Base-by-base conservation (phyloP, 1,140 invertebrate genomes). In the Hypsibius dujardini region DNA sequence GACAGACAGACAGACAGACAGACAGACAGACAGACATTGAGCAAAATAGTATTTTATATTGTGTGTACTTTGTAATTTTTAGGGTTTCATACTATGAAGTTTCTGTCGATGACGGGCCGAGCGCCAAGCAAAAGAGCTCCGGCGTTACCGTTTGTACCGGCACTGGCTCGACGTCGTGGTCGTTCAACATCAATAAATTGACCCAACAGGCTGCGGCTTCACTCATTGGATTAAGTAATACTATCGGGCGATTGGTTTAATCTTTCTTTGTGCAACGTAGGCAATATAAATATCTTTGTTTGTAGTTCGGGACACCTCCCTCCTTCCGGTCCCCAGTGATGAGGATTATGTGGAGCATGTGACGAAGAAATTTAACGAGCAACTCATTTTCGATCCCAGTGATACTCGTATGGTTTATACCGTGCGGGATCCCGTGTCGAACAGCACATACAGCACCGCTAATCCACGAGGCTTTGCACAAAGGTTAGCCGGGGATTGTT, bases 121-220 rank as follows among this genome's bases (percentile, higher is more conserved):
- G 84, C 74, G 85, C 87, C 50, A 92, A 91, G 80, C 87, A 94
- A 7, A 98, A 98, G 81, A 92, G 92, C 79, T 96, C 93, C 1
- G 95, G 95, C 0, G 77, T 98, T 0, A 97, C 92, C 73, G 86
- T 97, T 2, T 90, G 87, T 74, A 98, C 95, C 0, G 95, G 95
- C 45, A 98, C 95, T 0, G 95, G 95, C 0, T 97, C 93, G 7
- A 96, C 93, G 15, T 96, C 94, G 0, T 99, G 95, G 95, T 89
- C 90, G 76, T 89, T 90, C 74, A 92, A 93, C 80, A 96, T 98
- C 73, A 97, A 95, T 81, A 87, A 92, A 76, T 78, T 98, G 2
- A 87, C 87, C 1, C 82, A 84, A 0, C 86, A 90, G 75, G 86
- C 84, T 71, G 87, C 95, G 0, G 79, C 84, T 47, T 85, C 90